phyloP scores from a whole-genome alignment of 92 coral and sea anemone species.

The Hydrozoanthus gracilis region DNA sequence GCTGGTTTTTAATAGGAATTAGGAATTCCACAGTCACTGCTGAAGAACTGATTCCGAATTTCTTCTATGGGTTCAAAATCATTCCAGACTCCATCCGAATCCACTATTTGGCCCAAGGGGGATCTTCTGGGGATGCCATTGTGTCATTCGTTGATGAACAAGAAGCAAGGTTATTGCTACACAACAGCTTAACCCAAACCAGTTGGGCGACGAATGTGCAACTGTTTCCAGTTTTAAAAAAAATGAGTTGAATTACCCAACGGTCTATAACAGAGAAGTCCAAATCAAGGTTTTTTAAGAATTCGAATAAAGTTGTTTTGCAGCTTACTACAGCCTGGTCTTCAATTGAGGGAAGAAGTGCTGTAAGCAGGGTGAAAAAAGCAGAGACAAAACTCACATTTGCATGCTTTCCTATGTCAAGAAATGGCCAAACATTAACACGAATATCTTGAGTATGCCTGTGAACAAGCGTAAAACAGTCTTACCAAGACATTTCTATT shows the following conservation, averaged over 20 bases:
- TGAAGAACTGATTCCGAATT: conserved; percentile 89
- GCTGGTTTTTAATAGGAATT: conserved; percentile 95
- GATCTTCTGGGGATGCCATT: conserved; percentile 99
- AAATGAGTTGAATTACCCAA: neutral
- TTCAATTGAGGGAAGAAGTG: no score
- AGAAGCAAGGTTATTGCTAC: conserved; percentile 85
- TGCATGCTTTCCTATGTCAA: no score
- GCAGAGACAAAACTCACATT: no score
- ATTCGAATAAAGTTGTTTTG: no score
- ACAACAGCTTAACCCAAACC: conserved; percentile 82
- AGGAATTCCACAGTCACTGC: conserved; percentile 90
- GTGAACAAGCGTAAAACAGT: no score
- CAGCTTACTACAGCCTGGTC: no score
- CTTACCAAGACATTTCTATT: no score
- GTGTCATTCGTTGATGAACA: conserved; percentile 75
- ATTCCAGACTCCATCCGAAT: conserved; percentile 92
- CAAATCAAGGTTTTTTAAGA: no score
- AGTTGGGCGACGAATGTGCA: conserved; percentile 93
- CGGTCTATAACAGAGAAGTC: no score
- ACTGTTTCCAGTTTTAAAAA: conserved; percentile 76
- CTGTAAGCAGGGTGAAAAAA: no score
- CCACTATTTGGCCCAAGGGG: conserved; percentile 91
- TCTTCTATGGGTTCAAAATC: conserved; percentile 89
- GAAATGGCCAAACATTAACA: no score
- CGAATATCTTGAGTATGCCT: no score